Conservation (phyloP, 2,113 vertebrate genomes). For the Laticauda laticaudata region DNA sequence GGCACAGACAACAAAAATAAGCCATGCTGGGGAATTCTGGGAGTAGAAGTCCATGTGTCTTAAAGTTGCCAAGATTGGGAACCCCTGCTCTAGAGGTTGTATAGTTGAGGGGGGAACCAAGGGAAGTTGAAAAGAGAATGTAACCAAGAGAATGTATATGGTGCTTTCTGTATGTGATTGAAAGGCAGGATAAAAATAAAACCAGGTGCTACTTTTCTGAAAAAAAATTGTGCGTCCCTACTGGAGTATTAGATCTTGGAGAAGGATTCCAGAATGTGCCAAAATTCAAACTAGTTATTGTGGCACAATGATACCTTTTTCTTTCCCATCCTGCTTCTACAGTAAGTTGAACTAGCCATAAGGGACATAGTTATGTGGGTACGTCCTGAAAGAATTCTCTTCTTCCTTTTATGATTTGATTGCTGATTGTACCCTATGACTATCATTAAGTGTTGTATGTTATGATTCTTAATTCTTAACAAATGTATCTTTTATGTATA, state of each 20-base stretch:
- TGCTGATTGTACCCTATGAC: too few species aligned
- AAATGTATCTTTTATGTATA: too few species aligned
- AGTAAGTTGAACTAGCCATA: background rate
- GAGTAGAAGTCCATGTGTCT: background rate
- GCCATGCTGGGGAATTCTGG: background rate
- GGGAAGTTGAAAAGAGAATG: background rate
- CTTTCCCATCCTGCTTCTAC: background rate
- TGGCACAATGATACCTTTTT: background rate
- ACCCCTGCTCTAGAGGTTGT: background rate
- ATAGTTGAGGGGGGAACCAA: background rate
- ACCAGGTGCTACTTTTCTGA: background rate
- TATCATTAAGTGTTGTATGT: too few species aligned
- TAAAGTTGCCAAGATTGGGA: background rate
- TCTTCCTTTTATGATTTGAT: background rate
- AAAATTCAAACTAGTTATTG: background rate
- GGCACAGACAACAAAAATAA: background rate
- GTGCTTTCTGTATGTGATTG: background rate
- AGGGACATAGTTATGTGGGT: background rate
- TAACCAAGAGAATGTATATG: background rate
- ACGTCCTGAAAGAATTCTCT: background rate
- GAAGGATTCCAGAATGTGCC: background rate
- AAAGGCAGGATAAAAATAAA: background rate
- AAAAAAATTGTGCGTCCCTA: background rate
- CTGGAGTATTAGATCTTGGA: background rate
- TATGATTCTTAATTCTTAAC: too few species aligned